Percentiles rank a stretch among this genome's conserved stretches.
Evolutionary conservation across 2,113 vertebrate genomes (phyloP).

Genomic region (Pterocles gutturalis): DNA sequence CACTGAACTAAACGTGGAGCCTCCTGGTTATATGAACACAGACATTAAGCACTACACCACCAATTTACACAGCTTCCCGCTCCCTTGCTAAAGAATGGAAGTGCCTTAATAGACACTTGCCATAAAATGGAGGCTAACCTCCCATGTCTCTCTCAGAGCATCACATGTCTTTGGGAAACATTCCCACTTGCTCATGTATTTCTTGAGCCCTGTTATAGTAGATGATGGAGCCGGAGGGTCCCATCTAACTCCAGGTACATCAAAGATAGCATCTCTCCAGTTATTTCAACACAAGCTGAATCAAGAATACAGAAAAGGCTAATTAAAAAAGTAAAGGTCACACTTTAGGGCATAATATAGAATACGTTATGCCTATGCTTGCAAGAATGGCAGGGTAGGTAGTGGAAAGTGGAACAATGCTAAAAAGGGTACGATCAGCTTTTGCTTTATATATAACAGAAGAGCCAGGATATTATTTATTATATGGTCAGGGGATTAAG

Average conservation of each 20-base stretch:
- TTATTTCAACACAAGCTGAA: background rate
- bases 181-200: background rate
- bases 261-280: background rate
- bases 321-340: background rate
- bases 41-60: background rate
- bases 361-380: background rate
- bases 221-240: background rate
- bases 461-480: background rate
- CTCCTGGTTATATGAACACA: background rate
- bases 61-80: background rate
- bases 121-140: background rate
- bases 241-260: background rate
- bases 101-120: background rate
- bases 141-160: background rate
- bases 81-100: background rate
- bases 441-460: background rate
- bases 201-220: background rate
- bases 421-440: background rate
- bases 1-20: background rate
- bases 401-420: background rate
- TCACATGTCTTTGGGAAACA: background rate
- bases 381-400: background rate
- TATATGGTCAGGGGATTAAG: background rate
- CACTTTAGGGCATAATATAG: background rate
- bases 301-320: background rate